Percentiles rank a stretch among this genome's conserved stretches.
Evolutionary conservation across 2,113 vertebrate genomes (phyloP).

Genomic region (Anser cygnoides): DNA sequence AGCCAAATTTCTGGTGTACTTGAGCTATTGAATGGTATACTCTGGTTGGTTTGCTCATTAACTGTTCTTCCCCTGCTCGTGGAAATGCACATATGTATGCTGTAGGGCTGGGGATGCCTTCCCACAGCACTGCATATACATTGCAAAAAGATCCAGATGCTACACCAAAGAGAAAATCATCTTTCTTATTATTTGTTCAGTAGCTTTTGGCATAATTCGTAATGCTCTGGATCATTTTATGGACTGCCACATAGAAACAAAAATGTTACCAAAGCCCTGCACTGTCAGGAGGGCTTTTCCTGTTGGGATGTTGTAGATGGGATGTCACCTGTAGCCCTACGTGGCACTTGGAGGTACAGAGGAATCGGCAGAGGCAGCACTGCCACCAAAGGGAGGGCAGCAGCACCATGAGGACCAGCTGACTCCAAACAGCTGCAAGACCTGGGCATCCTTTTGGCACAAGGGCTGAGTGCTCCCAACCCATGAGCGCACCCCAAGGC

Average conservation of each 20-base stretch:
- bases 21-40: not conserved
- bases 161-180: not conserved
- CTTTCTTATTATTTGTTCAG: not conserved
- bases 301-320: not conserved
- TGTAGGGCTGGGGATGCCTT: not conserved
- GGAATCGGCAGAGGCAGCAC: not conserved
- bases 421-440: not conserved
- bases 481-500: accelerated
- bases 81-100: accelerated
- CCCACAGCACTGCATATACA: accelerated
- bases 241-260: not conserved
- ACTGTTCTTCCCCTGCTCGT: not conserved
- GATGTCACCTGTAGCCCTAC: not conserved
- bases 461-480: not conserved
- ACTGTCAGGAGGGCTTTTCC: not conserved
- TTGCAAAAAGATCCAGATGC: not conserved
- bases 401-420: not conserved
- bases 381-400: not conserved
- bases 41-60: not conserved
- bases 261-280: not conserved
- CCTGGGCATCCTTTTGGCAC: not conserved
- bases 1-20: not conserved
- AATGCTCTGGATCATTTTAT: not conserved
- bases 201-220: not conserved
- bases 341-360: not conserved